phyloP scores from a whole-genome alignment of 2,888 invertebrate genomes.

The Chloroclysta siterata region DNA sequence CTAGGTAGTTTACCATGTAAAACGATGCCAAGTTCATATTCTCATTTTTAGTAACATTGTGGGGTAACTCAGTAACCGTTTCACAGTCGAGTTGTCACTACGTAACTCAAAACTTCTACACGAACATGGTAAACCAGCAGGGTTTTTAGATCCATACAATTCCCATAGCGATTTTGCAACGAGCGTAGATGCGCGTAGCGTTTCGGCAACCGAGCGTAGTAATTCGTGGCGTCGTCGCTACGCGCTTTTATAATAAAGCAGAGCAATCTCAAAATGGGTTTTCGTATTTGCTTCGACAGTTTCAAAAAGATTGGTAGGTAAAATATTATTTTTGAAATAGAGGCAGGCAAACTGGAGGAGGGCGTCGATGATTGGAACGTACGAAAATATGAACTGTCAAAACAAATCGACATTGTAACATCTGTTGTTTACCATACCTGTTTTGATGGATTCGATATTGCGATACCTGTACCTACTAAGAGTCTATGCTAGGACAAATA shows the following conservation, averaged over 20 bases:
- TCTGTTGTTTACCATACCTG: slow-evolving; percentile 32
- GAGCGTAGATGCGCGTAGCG: slow-evolving; percentile 2
- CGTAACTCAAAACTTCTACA: too few species aligned
- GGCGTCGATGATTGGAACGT: slow-evolving; percentile 17
- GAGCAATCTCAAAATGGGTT: slow-evolving; percentile 15
- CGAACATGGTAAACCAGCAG: background rate
- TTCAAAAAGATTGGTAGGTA: slow-evolving; percentile 3
- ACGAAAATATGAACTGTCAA: slow-evolving; percentile 38
- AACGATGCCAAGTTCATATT: too few species aligned
- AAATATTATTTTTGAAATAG: slow-evolving; percentile 21
- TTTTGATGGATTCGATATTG: slow-evolving; percentile 29
- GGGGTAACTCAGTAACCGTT: too few species aligned
- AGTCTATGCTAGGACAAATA: background rate
- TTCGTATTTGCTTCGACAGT: slow-evolving; percentile 14
- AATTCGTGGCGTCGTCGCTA: background rate
- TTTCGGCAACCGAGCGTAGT: background rate
- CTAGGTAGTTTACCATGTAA: too few species aligned
- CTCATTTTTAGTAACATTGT: too few species aligned
- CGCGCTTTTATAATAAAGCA: slow-evolving; percentile 5
- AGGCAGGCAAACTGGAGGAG: slow-evolving; percentile 20
- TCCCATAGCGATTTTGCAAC: slow-evolving; percentile 8
- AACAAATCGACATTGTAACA: slow-evolving; percentile 38
- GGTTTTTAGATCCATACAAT: background rate
- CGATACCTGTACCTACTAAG: slow-evolving; percentile 5
- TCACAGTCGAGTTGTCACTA: too few species aligned